A percentile compares a stretch with the other conserved stretches of the same genome.
These are phyloP conservation scores for Phytoseiulus persimilis DNA, from an alignment of 2,888 invertebrate species.

Conservation along the genomic window DNA sequence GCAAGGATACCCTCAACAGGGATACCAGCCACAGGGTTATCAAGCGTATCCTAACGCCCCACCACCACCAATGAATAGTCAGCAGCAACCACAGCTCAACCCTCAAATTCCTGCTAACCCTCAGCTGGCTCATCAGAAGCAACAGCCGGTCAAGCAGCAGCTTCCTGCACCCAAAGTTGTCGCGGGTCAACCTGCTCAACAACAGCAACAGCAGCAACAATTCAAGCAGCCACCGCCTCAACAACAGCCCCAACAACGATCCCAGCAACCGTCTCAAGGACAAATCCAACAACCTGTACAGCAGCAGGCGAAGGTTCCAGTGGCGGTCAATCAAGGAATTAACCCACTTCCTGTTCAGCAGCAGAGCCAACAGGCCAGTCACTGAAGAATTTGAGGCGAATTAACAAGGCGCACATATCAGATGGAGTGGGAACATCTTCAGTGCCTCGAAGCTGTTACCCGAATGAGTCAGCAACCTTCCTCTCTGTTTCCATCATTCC, in stretches of 20 bases:
- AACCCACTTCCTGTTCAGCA: background rate
- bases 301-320: conserved; percentile 8
- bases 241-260: conserved; percentile 48
- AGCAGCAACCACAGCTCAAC: background rate
- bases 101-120: conserved; percentile 7
- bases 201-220: conserved; percentile 47
- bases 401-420: background rate
- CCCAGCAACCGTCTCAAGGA: conserved; percentile 50
- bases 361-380: background rate
- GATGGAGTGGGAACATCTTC: background rate
- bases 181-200: conserved; percentile 39
- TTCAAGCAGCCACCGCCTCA: conserved; percentile 48
- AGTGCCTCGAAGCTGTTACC: background rate
- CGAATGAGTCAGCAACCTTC: background rate
- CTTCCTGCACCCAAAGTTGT: conserved; percentile 44
- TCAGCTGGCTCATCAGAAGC: conserved; percentile 41
- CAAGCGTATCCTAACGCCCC: background rate
- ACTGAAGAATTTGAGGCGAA: background rate
- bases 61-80: background rate
- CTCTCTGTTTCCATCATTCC: too few species aligned
- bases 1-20: conserved; percentile 25
- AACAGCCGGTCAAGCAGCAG: conserved; percentile 47
- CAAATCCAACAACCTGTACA: background rate
- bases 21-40: background rate
- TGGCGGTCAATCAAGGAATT: background rate